Base-by-base conservation (phyloP, 2,888 invertebrate species). In the Cryptophagus acutangulus region DNA sequence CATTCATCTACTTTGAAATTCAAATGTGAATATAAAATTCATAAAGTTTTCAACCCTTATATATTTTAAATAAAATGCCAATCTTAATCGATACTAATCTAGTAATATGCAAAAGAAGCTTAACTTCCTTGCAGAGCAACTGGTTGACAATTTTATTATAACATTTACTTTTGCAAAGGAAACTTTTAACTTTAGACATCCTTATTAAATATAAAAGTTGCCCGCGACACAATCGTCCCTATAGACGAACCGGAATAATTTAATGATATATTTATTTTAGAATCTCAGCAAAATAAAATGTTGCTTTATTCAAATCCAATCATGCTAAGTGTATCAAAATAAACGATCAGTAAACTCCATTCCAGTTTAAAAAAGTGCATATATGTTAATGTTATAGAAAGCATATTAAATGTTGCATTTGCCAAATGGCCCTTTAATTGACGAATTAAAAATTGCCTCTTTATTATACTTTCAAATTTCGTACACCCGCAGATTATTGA, bases 91-190 rank as follows among this genome's bases (percentile, higher is more conserved):
- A n/a, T n/a, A n/a, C n/a, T n/a, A n/a, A n/a, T n/a, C n/a, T n/a
- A n/a, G n/a, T n/a, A n/a, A n/a, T n/a, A n/a, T n/a, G n/a, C n/a
- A n/a, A n/a, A n/a, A 29, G 17, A 17, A 37, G 37, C 29, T 37
- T 20, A 37, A 37, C 28, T 29, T 28, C 37, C n/a, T n/a, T n/a
- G n/a, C n/a, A n/a, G 29, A 37, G 37, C 30, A 37, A 37, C 29
- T 29, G 37, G 37, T 37, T 17, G 37, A 17, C 37, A 37, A 37
- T 37, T 37, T 37, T 29, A 36, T n/a, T n/a, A n/a, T n/a, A n/a
- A n/a, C n/a, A n/a, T n/a, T n/a, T n/a, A 36, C 28, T 36, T 26
- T 17, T 17, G 20, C 17, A 29, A 18, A 15, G 29, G 30, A 37
- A 37, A 37, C 8, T 26, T 29, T 37, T 17, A 13, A 8, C 24